Base-by-base conservation (phyloP, 2,113 vertebrate genomes). In the Ictalurus punctatus region DNA sequence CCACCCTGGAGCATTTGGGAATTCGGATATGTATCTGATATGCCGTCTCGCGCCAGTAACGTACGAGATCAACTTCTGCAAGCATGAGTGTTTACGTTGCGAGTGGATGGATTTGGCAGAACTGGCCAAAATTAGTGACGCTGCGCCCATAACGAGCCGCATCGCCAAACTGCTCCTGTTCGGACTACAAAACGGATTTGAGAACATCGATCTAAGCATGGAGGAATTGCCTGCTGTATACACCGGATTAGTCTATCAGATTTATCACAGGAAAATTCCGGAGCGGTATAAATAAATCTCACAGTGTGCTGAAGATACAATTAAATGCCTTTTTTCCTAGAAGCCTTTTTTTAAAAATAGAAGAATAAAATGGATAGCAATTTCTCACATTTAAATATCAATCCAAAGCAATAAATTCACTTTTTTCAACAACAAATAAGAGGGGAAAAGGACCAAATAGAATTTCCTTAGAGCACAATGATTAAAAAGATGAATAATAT, bases 1-100 rank as follows among this genome's bases (percentile, higher is more conserved):
- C 59, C 96, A 96, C 74, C 98, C 98, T 0, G 97, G 96, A 19
- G 97, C 98, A 58, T 99, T 99, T 0, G 97, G 96, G 34, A 96
- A 97, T 94, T 99, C 98, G 0, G 98, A 99, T 89, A 95, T 99
- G 96, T 99, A 98, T 93, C 88, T 98, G 76, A 92, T 98, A 94
- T 99, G 98, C 92, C 97, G 98, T 58, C 95, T 99, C 83, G 86
- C 95, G 88, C 97, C 98, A 0, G 92, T 93, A 40, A 96, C 96
- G 61, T 96, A 97, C 92, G 80, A 86, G 92, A 98, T 99, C 90
- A 86, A 94, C 93, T 96, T 97, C 93, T 99, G 98, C 94, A 95
- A 92, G 27, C 96, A 96, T 40, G 98, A 99, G 91, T 99, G 98
- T 90, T 90, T 98, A 88, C 94, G 93, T 67, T 98, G 97, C 2